phyloP scores from a whole-genome alignment of 1,140 invertebrate genomes.

The Cherax quadricarinatus region DNA sequence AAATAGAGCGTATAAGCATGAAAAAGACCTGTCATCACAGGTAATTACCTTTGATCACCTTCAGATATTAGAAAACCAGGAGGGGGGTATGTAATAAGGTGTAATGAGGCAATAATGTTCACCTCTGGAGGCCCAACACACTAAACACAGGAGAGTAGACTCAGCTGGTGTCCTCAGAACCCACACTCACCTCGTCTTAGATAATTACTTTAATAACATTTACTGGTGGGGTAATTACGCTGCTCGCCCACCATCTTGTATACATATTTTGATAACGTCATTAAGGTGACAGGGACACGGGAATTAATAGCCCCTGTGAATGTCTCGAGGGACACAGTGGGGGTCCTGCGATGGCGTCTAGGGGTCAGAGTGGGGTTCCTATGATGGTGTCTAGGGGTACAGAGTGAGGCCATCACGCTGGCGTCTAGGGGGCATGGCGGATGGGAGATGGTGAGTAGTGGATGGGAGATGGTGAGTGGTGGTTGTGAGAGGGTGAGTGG shows the following conservation, averaged over 20 bases:
- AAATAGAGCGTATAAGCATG: neutral
- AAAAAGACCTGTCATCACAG: neutral
- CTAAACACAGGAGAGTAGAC: too few species aligned
- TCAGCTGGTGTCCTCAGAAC: neutral
- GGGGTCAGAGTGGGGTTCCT: too few species aligned
- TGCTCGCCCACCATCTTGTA: conserved; percentile 28
- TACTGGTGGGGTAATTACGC: conserved; percentile 11
- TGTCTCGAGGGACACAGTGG: neutral
- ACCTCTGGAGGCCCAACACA: neutral
- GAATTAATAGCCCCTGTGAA: neutral
- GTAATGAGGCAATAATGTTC: neutral
- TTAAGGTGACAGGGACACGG: neutral
- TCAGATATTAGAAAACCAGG: neutral
- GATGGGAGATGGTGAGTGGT: too few species aligned
- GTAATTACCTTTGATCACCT: neutral
- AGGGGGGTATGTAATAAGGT: neutral
- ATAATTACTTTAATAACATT: conserved; percentile 35
- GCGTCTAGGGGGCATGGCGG: too few species aligned
- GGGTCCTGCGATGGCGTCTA: neutral
- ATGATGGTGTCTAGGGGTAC: too few species aligned
- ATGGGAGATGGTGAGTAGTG: too few species aligned
- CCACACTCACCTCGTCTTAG: neutral
- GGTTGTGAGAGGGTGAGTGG: too few species aligned
- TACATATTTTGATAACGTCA: conserved; percentile 34
- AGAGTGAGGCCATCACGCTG: too few species aligned